Conservation (phyloP, 2,113 vertebrate species). For the Epinephelus lanceolatus region DNA sequence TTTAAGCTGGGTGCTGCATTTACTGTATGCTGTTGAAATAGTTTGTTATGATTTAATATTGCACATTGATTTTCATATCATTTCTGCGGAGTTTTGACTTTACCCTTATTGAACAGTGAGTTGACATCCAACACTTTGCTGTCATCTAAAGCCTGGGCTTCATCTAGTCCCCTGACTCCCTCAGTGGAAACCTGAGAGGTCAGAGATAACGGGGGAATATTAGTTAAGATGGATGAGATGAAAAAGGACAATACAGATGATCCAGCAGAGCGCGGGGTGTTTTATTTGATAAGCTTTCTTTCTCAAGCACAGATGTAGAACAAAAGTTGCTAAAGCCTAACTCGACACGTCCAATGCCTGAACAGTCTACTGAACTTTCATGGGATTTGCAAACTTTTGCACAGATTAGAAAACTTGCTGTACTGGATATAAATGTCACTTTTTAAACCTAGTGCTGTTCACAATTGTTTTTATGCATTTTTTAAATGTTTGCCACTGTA, state of each 20-base stretch:
- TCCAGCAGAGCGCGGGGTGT: not conserved
- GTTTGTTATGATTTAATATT: slow-evolving; percentile 25
- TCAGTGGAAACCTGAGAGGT: not conserved
- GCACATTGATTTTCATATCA: slow-evolving; percentile 43
- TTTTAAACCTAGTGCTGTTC: slow-evolving; percentile 86
- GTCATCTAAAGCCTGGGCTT: not conserved
- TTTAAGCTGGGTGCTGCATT: slow-evolving; percentile 26
- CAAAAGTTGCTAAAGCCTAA: slow-evolving; percentile 58
- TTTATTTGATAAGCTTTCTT: slow-evolving; percentile 45
- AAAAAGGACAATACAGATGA: not conserved
- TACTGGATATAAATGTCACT: slow-evolving; percentile 81
- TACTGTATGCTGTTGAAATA: slow-evolving; percentile 12
- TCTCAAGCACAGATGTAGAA: slow-evolving; percentile 61
- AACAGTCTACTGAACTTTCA: slow-evolving; percentile 65
- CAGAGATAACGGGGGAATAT: not conserved
- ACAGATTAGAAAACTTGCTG: slow-evolving; percentile 80
- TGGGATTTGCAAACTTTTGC: slow-evolving; percentile 85
- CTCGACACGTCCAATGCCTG: slow-evolving; percentile 27
- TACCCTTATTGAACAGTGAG: slow-evolving; percentile 1
- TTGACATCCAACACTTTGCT: not conserved
- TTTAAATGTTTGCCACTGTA: slow-evolving; percentile 87
- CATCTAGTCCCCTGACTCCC: not conserved
- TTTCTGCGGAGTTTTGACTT: slow-evolving; percentile 14
- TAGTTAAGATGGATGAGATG: not conserved
- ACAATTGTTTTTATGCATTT: slow-evolving; percentile 87